phyloP scores from a whole-genome alignment of 2,888 invertebrate genomes.

The Cerceris rybyensis region DNA sequence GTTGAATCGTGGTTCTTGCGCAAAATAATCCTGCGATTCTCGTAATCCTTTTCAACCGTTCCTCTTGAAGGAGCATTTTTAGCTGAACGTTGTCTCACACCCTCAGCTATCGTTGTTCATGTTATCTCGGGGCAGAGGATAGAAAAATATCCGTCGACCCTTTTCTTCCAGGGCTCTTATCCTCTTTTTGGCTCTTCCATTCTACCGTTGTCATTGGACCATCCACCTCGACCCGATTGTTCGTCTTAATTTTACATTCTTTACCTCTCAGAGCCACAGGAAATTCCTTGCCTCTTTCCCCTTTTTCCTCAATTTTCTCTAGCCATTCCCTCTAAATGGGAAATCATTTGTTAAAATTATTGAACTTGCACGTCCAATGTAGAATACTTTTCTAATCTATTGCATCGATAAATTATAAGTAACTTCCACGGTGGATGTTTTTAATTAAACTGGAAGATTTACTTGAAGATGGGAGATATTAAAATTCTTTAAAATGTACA shows the following conservation, averaged over 20 bases:
- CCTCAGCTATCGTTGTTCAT: conserved; percentile 32
- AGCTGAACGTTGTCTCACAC: conserved; percentile 38
- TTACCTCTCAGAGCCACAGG: no score
- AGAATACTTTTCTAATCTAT: no score
- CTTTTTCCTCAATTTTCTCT: conserved; percentile 7
- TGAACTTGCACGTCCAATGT: background rate
- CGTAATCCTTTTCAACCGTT: conserved; percentile 42
- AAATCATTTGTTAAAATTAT: background rate
- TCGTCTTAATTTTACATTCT: background rate
- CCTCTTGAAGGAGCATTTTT: conserved; percentile 38
- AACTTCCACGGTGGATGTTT: background rate
- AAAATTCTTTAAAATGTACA: no score
- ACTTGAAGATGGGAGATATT: no score
- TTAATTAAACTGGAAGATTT: background rate
- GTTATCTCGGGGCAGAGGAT: conserved; percentile 41
- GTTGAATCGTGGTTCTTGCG: background rate
- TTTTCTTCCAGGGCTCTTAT: no score
- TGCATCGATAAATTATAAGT: no score
- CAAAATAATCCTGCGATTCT: conserved; percentile 10
- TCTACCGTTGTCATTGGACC: no score
- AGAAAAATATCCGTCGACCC: conserved; percentile 31
- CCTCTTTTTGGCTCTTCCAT: no score
- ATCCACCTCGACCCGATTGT: background rate
- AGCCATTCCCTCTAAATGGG: background rate
- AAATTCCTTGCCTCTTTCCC: conserved; percentile 29